These are phyloP conservation scores for Stichodactyla mertensii DNA, from an alignment of 64 coral and sea anemone genomes.

Conservation along the genomic window DNA sequence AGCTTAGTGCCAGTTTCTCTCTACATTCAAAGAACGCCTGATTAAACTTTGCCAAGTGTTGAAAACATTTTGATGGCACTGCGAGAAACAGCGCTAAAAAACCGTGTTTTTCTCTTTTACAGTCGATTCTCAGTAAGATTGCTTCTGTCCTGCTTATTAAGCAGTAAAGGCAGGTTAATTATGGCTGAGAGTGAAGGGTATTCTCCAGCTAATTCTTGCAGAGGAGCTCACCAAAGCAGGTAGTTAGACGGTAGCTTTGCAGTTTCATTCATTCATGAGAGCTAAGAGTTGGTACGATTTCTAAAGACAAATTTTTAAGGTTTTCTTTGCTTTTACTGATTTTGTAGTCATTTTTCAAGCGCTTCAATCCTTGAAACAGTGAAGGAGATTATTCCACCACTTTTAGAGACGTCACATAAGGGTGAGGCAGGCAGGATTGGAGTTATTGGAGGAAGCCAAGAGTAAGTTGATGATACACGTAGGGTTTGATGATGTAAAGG, in stretches of 20 bases:
- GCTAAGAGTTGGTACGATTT: not conserved
- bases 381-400: constrained; percentile 54
- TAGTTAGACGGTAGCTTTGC: not conserved
- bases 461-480: constrained; percentile 46
- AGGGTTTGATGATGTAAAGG: not conserved
- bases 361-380: constrained; percentile 32
- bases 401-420: constrained; percentile 74
- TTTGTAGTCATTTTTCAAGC: not conserved
- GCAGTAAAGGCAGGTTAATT: not conserved
- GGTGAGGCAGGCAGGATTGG: constrained; percentile 87
- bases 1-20: not conserved
- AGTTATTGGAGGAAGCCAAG: constrained; percentile 86
- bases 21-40: not conserved
- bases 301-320: not conserved
- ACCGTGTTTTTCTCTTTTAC: not conserved
- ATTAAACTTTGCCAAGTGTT: not conserved
- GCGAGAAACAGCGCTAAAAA: not conserved
- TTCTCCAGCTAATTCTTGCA: not conserved
- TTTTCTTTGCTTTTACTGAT: not conserved
- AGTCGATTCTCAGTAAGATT: not conserved
- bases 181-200: constrained; percentile 10
- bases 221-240: not conserved
- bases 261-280: not conserved
- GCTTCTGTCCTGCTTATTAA: not conserved
- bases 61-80: not conserved